Evolutionary conservation across 2,888 invertebrate species (phyloP).

Genomic region (Oligia strigilis): DNA sequence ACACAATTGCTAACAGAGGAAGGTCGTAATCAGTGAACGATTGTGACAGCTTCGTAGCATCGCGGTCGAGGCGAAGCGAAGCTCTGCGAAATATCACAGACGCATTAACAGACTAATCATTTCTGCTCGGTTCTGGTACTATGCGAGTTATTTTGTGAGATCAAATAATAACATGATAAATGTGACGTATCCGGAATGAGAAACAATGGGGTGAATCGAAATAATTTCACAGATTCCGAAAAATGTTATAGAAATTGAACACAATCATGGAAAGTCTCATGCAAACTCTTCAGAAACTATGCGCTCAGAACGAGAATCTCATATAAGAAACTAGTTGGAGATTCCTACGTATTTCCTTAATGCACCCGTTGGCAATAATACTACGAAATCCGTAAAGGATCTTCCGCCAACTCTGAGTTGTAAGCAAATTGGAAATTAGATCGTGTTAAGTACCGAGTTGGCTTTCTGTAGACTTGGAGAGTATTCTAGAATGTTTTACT

Average conservation of each 20-base stretch:
- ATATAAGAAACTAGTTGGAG: slow-evolving; percentile 53
- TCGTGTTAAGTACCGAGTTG: slow-evolving; percentile 60
- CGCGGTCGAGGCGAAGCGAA: slow-evolving; percentile 57
- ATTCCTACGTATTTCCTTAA: slow-evolving; percentile 62
- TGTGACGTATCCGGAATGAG: slow-evolving; percentile 5
- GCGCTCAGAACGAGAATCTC: slow-evolving; percentile 33
- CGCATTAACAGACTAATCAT: slow-evolving; percentile 65
- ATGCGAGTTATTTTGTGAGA: slow-evolving; percentile 26
- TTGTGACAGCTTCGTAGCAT: slow-evolving; percentile 72
- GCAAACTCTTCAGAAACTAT: slow-evolving; percentile 38
- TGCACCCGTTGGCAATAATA: slow-evolving; percentile 64
- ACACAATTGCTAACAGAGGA: slow-evolving; percentile 79
- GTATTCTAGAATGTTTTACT: slow-evolving; percentile 28
- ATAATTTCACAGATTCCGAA: slow-evolving; percentile 29
- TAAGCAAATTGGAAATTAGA: slow-evolving; percentile 67
- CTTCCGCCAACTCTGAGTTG: slow-evolving; percentile 56
- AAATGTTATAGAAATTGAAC: slow-evolving; percentile 36
- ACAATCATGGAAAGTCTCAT: slow-evolving; percentile 35
- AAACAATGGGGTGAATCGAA: slow-evolving; percentile 20
- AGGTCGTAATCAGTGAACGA: slow-evolving; percentile 81
- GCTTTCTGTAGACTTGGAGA: slow-evolving; percentile 47
- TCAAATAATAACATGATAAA: slow-evolving; percentile 16
- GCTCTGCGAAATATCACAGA: slow-evolving; percentile 69
- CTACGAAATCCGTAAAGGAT: slow-evolving; percentile 64
- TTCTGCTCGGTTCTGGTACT: slow-evolving; percentile 17